Evolutionary conservation across 2,888 invertebrate genomes (phyloP).

Genomic region (Athrips mouffetella): DNA sequence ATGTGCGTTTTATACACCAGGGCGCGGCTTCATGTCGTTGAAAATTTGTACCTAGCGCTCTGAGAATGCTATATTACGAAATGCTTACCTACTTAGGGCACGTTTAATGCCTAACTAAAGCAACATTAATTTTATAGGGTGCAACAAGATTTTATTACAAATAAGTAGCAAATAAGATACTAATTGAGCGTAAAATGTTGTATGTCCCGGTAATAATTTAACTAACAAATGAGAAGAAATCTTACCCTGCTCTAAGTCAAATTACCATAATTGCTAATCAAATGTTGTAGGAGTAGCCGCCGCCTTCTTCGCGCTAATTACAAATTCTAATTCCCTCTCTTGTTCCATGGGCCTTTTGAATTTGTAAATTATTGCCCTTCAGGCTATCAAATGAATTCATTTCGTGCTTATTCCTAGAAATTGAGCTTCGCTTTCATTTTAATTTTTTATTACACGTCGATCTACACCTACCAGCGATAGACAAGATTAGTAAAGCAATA

Average conservation of each 20-base stretch:
- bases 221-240: constrained; percentile 75
- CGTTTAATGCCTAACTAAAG: not conserved
- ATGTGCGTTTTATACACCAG: too few species aligned
- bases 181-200: constrained; percentile 32
- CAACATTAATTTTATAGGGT: not conserved
- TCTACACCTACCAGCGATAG: constrained; percentile 3
- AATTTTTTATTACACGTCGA: constrained; percentile 1
- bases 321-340: constrained; percentile 76
- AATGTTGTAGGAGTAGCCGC: constrained; percentile 70
- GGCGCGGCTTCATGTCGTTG: too few species aligned
- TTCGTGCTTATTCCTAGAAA: constrained; percentile 18
- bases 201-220: constrained; percentile 66
- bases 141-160: too few species aligned
- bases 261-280: constrained; percentile 79
- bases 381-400: constrained; percentile 60
- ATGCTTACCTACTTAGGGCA: too few species aligned
- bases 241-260: constrained; percentile 75
- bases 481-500: constrained; percentile 14
- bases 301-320: constrained; percentile 69
- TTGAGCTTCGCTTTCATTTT: not conserved
- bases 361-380: constrained; percentile 70
- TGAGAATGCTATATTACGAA: too few species aligned
- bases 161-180: constrained; percentile 22
- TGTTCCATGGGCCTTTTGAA: constrained; percentile 75
- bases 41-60: too few species aligned